Evolutionary conservation across 2,888 invertebrate species (phyloP).

Genomic region (Drosophila barbarae): DNA sequence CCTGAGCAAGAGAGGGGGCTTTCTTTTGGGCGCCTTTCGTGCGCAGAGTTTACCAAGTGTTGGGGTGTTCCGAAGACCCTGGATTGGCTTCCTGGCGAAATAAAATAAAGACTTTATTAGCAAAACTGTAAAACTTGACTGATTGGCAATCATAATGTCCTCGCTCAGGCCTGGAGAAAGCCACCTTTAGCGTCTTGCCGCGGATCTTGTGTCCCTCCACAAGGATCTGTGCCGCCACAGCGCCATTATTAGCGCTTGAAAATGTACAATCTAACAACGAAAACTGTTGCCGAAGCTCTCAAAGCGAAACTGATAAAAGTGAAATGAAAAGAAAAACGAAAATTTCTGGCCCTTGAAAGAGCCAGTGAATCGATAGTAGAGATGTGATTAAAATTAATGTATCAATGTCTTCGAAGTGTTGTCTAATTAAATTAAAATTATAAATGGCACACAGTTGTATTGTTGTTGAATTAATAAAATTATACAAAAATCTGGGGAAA

Average conservation of each 20-base stretch:
- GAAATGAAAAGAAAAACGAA: not conserved
- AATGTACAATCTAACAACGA: too few relatives aligned
- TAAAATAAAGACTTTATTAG: not conserved
- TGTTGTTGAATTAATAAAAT: too few relatives aligned
- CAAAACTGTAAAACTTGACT: not conserved
- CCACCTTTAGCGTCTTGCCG: not conserved
- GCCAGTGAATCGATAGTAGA: not conserved
- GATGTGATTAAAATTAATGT: not conserved
- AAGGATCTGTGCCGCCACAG: not conserved
- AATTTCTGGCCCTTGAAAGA: not conserved
- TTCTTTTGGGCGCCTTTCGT: slow-evolving; percentile 53
- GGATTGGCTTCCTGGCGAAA: not conserved
- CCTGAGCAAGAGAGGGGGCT: slow-evolving; percentile 20
- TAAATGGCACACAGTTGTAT: too few relatives aligned
- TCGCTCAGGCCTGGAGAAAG: not conserved
- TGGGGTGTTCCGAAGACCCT: slow-evolving; percentile 33
- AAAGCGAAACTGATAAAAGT: too few relatives aligned
- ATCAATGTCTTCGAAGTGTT: not conserved
- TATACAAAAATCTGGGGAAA: too few relatives aligned
- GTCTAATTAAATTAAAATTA: too few relatives aligned
- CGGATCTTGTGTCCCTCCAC: not conserved
- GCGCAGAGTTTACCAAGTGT: slow-evolving; percentile 16
- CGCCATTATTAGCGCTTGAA: not conserved
- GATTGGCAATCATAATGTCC: not conserved
- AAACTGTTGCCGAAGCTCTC: not conserved